Base-by-base conservation (phyloP, 2,113 vertebrate species). In the Syngnathus floridae region DNA sequence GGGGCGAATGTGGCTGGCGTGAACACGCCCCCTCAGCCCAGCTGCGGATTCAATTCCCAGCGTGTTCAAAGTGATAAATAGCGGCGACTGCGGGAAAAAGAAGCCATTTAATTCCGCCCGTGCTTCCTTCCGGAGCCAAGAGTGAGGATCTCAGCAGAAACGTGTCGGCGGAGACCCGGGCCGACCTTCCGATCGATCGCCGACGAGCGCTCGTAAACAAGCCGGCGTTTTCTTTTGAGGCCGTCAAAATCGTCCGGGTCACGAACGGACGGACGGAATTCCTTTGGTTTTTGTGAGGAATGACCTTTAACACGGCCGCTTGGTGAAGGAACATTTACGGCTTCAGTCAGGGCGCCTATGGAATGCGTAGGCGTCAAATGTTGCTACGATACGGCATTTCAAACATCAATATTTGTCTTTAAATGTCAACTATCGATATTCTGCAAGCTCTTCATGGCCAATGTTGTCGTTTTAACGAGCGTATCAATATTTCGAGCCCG, bases 1-100 rank as follows among this genome's bases (percentile, higher is more conserved):
- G 37, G 7, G 9, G 10, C 40, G 40, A n/a, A 37, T 45, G 52
- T 4, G 22, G 52, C 45, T 16, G 45, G 46, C 48, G 4, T 51
- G 48, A 51, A 51, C 48, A n/a, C 48, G 1, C 7, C 48, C 48
- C 48, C 48, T 14, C 19, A n/a, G 46, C 46, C 66, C 67, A 79
- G 69, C 73, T 70, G 70, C 55, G 54, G 80, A 71, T 77, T 67
- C 22, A 67, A 64, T 58, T 70, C 63, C 67, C 64, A 55, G 58
- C 41, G 1, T 68, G 64, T 63, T 71, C 41, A 54, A 37, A 38
- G 65, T 70, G 72, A 76, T 74, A 59, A 73, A 80, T 63, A 43
- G 54, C 45, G 31, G 21, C 46, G 62, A 65, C 72, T 62, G 55
- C 9, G 52, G 64, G 73, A 69, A 68, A 65, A 74, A 62, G 0